These are phyloP conservation scores for Callyntrura guangdongensis DNA, from an alignment of 2,888 invertebrate species.

Conservation along the genomic window DNA sequence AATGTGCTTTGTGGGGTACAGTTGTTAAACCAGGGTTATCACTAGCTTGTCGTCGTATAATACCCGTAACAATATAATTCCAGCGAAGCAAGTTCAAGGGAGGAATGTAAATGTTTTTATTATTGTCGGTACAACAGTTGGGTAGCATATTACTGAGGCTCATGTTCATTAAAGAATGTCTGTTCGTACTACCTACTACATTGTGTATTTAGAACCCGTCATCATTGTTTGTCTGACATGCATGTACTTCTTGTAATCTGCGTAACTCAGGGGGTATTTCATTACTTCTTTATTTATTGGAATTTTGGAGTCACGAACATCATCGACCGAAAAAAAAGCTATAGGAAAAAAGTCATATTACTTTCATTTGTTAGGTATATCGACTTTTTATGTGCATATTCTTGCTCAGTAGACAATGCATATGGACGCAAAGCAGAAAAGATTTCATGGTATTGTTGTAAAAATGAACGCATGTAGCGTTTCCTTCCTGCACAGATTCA, in stretches of 20 bases:
- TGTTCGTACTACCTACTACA: neutral
- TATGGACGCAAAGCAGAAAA: neutral
- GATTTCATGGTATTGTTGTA: conserved; percentile 30
- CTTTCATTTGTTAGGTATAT: too few species aligned
- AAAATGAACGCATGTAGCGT: conserved; percentile 49
- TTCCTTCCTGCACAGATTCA: conserved; percentile 59
- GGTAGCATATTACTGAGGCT: neutral
- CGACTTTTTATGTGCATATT: neutral
- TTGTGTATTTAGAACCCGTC: conserved; percentile 18
- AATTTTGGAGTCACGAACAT: conserved; percentile 68
- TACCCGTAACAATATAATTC: conserved; percentile 58
- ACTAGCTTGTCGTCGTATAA: conserved; percentile 59
- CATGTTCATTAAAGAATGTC: conserved; percentile 22
- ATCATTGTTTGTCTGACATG: conserved; percentile 25
- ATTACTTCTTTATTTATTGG: conserved; percentile 68
- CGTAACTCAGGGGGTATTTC: conserved; percentile 74
- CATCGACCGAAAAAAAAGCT: conserved; percentile 12
- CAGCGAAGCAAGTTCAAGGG: conserved; percentile 50
- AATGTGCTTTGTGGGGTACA: conserved; percentile 53
- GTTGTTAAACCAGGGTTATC: conserved; percentile 53
- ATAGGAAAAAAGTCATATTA: too few species aligned
- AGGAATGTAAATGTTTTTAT: conserved; percentile 67
- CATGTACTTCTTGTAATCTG: conserved; percentile 58
- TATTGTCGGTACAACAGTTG: conserved; percentile 3
- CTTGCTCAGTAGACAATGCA: neutral